Conservation (phyloP, 2,797 vertebrate species). For the Lindbergichthys nudifrons region DNA sequence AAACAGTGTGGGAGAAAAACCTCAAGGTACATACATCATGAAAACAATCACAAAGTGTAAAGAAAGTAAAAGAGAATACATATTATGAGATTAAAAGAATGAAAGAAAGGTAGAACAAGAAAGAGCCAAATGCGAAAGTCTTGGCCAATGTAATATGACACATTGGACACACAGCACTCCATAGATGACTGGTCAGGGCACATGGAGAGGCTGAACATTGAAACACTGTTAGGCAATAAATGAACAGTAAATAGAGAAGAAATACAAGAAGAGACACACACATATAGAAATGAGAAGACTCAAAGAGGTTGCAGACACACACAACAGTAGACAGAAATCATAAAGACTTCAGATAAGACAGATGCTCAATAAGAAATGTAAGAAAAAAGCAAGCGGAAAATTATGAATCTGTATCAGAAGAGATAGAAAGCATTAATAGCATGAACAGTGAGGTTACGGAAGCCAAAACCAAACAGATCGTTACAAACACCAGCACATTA, state of each 20-base stretch:
- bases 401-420: constrained; percentile 76
- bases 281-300: constrained; percentile 51
- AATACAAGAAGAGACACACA: constrained; percentile 46
- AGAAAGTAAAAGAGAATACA: constrained; percentile 59
- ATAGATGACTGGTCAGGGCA: constrained; percentile 80
- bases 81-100: constrained; percentile 55
- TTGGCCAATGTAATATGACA: constrained; percentile 62
- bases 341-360: constrained; percentile 70
- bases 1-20: constrained; percentile 71
- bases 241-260: constrained; percentile 57
- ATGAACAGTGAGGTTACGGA: constrained; percentile 83
- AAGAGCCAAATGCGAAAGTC: constrained; percentile 52
- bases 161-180: constrained; percentile 73
- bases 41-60: constrained; percentile 68
- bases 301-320: constrained; percentile 61
- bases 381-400: constrained; percentile 69
- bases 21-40: constrained; percentile 74
- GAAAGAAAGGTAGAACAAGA: constrained; percentile 51
- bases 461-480: constrained; percentile 80
- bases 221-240: constrained; percentile 74
- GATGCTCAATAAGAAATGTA: constrained; percentile 59
- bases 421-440: constrained; percentile 84
- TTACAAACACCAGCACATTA: constrained; percentile 84
- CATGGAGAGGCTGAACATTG: constrained; percentile 74
- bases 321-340: constrained; percentile 69